Percentiles rank a stretch among this genome's conserved stretches.
phyloP scores from a whole-genome alignment of 2,113 vertebrate species.

The Phyllopteryx taeniolatus region DNA sequence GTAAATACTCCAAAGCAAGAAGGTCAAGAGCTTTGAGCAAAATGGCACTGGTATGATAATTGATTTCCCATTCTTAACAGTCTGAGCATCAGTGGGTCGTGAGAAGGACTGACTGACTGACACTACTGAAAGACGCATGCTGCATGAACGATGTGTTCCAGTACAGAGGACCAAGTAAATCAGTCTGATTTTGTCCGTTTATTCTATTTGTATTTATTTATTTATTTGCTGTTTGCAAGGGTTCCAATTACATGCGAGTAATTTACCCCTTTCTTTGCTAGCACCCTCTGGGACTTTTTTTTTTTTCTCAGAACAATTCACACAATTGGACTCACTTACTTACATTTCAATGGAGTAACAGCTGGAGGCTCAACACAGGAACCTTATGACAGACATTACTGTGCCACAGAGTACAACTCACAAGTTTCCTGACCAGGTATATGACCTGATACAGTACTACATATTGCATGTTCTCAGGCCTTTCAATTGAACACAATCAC shows the following conservation, averaged over 20 bases:
- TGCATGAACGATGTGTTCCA: constrained; percentile 56
- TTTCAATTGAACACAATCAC: not conserved
- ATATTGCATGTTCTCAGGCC: not conserved
- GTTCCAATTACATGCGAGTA: constrained; percentile 60
- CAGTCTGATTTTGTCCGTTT: constrained; percentile 53
- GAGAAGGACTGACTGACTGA: constrained; percentile 42
- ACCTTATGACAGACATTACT: not conserved
- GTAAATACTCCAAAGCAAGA: constrained; percentile 64
- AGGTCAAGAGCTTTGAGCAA: constrained; percentile 49
- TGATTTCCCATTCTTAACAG: constrained; percentile 60
- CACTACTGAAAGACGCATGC: constrained; percentile 39
- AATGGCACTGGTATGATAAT: constrained; percentile 48
- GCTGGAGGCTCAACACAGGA: not conserved
- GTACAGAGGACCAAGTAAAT: constrained; percentile 39
- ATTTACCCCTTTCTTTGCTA: constrained; percentile 22
- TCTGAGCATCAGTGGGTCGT: constrained; percentile 25
- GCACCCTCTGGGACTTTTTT: constrained; percentile 10
- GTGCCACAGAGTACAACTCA: not conserved
- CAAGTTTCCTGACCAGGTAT: too few relatives aligned
- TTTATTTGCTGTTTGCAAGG: not conserved
- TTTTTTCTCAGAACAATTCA: constrained; percentile 2
- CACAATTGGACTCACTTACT: not conserved
- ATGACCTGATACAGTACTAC: too few relatives aligned
- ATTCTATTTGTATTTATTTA: constrained; percentile 19
- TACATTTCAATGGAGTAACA: not conserved